A percentile compares a stretch with the other conserved stretches of the same genome.
These are phyloP conservation scores for Decapterus maruadsi DNA, from an alignment of 2,797 vertebrate genomes.

Conservation along the genomic window DNA sequence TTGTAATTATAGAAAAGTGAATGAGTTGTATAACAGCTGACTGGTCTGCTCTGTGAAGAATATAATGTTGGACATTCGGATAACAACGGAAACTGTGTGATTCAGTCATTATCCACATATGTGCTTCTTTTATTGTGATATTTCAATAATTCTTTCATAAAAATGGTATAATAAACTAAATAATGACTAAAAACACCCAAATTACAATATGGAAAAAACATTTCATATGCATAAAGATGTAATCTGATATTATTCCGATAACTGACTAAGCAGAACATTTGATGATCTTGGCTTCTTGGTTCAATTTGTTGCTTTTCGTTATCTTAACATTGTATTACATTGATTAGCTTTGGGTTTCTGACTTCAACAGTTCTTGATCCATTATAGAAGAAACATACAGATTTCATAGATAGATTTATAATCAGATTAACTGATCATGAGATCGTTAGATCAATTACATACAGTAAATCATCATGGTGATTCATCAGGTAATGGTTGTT, in stretches of 20 bases:
- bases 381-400: too few species aligned
- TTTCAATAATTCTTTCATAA: background rate
- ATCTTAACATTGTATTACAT: too few species aligned
- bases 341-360: background rate
- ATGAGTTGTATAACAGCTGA: constrained; percentile 8
- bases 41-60: background rate
- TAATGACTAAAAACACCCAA: too few species aligned
- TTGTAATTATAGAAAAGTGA: constrained; percentile 3
- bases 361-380: too few species aligned
- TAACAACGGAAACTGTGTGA: background rate
- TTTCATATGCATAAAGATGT: background rate
- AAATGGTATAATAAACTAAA: background rate
- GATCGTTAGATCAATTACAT: background rate
- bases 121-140: background rate
- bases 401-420: background rate
- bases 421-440: background rate
- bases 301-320: too few species aligned
- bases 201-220: background rate
- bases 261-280: too few species aligned
- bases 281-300: too few species aligned
- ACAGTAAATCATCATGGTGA: background rate
- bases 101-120: background rate
- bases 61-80: background rate
- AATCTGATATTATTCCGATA: background rate
- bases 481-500: background rate